Percentiles rank a stretch among this genome's conserved stretches.
These are phyloP conservation scores for Drosophila recens DNA, from an alignment of 2,888 invertebrate species.

Conservation along the genomic window DNA sequence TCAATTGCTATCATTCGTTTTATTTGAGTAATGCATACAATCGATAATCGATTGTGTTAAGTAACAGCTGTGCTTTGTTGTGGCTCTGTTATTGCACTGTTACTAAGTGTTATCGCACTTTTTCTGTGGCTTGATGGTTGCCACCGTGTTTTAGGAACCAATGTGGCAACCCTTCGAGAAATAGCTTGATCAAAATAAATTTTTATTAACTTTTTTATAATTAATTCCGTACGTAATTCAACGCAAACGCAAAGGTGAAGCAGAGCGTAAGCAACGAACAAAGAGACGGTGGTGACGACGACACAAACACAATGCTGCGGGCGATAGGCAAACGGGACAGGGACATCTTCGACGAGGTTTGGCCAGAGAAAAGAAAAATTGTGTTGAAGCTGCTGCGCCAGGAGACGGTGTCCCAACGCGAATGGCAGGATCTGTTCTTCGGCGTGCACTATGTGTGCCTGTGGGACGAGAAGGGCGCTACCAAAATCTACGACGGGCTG, in stretches of 20 bases:
- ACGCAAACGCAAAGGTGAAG: constrained; percentile 42
- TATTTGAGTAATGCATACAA: not conserved
- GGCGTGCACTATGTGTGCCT: constrained; percentile 97
- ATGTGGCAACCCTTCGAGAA: too few species aligned
- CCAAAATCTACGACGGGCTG: constrained; percentile 94
- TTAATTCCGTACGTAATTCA: constrained; percentile 37
- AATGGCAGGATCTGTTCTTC: constrained; percentile 99
- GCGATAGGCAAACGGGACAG: constrained; percentile 77
- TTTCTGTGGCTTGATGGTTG: too few species aligned
- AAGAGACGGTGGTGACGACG: constrained; percentile 31
- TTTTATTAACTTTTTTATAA: not conserved
- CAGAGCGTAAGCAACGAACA: constrained; percentile 32
- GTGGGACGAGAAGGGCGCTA: constrained; percentile 98
- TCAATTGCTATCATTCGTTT: not conserved
- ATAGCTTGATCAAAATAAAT: constrained; percentile 45
- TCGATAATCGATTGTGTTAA: constrained; percentile 20
- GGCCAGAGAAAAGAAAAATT: constrained; percentile 97
- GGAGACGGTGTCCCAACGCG: constrained; percentile 95
- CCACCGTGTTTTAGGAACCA: too few species aligned
- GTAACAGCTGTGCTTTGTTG: constrained; percentile 47
- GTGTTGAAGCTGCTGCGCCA: constrained; percentile 97
- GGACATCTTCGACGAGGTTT: constrained; percentile 94
- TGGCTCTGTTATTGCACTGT: constrained; percentile 20
- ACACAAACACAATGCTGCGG: constrained; percentile 61
- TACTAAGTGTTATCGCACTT: constrained; percentile 33